Evolutionary conservation across 2,888 invertebrate genomes (phyloP), one percentile per base, ranked within the genome.

Genomic region (Eupeodes luniger): DNA sequence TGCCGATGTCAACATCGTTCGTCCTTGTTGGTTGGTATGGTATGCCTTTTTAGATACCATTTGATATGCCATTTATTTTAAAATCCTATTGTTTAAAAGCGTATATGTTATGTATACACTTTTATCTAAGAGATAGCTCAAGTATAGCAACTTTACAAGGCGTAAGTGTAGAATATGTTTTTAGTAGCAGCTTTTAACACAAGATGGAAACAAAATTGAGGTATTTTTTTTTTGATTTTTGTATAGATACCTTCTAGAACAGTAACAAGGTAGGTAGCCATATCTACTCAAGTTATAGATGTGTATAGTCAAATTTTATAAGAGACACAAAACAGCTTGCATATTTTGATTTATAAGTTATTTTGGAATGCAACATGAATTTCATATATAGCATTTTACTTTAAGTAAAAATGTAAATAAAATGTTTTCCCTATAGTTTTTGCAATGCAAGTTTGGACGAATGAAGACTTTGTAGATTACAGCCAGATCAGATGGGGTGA

Each of bases 61-160:
- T 57, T 57, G 27, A 57, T 27, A 12, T 57, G 57, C 27, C 57
- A 57, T 57, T 27, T 27, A 19, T 27, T 11, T 57, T 19, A 27
- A 66, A 44, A 66, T 47, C 47, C 27, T 66, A 49, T 66, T 49
- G 47, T 66, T 66, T 19, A 0, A 2, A 12, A 27, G 47, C 14
- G 47, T 7, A 10, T 11, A 66, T 9, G 19, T 11, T 11, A 66
- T 9, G 19, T 11, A n/a, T 34, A 59, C 34, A 49, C 19, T 66
- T 66, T 64, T 19, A 64, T 16, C 66, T 66, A 49, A 47, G 12
- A 64, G 64, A 47, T 47, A 47, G 27, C 47, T 66, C 14, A 49
- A 49, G 66, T 66, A 19, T 27, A 40, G 0, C 16, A 64, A 44
- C 47, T 47, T 66, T 47, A 27, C 44, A 66, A 27, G 12, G 14